Base-by-base conservation (phyloP, 2,797 vertebrate species). In the Amblyopsis hoosieri region DNA sequence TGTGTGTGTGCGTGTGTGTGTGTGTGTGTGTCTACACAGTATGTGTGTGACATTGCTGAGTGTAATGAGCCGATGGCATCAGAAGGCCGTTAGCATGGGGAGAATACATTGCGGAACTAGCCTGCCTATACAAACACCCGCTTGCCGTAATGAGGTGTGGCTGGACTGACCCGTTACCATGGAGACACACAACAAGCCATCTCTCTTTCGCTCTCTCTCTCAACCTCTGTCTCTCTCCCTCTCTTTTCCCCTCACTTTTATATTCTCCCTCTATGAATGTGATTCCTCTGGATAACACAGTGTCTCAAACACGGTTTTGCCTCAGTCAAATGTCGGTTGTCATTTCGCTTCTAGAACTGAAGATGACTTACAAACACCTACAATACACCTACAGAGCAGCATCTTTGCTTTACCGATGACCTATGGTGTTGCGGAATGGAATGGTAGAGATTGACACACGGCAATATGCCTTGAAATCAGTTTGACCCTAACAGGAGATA, bases 61-160 rank as follows among this genome's bases (percentile, higher is more conserved):
- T 15, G 75, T 84, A 84, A 80, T 84, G 84, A 91, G 83, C 77
- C 81, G 80, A 86, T 89, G 85, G 81, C 85, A 87, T 90, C 87
- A 84, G 80, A 87, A 88, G 88, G 87, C 89, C 84, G 87, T 91
- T 93, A 92, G 85, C 86, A 89, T 87, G 81, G 81, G 79, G 81
- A 87, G 87, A 85, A 85, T 83, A 87, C 84, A 89, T 91, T 92
- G 89, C 85, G 83, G 87, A 90, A 91, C 87, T 88, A 78, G 78
- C 74, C 68, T 61, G 77, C 84, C 90, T 87, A 91, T 84, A 80
- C 84, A 87, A 92, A 90, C 87, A 88, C 75, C 72, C 62, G 76
- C 76, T 81, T 60, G 66, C 85, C 60, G 70, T 91, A 91, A 92
- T 91, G 86, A 92, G 89, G 87, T 87, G 86, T 91, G 89, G 91